Evolutionary conservation across 2,888 invertebrate genomes (phyloP).

Genomic region (Melikaiella ostensackeni): DNA sequence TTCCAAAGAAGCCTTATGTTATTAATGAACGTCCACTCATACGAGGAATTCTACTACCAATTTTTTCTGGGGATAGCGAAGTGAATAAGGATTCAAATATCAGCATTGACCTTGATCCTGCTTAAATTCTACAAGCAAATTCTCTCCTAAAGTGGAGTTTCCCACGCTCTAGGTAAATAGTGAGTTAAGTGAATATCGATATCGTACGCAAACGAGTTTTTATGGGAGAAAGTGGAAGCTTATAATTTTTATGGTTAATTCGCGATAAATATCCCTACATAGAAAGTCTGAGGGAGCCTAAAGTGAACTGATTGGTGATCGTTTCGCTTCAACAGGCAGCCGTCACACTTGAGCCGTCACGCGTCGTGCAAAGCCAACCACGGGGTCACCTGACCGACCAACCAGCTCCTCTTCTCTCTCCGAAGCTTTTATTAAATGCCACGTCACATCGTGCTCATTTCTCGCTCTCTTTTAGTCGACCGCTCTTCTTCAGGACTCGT

Average conservation of each 20-base stretch:
- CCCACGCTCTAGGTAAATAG: constrained; percentile 21
- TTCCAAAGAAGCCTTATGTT: too few relatives aligned
- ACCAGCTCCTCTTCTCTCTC: constrained; percentile 47
- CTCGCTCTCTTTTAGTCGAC: constrained; percentile 2
- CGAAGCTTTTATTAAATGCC: constrained; percentile 61
- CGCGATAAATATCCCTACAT: constrained; percentile 19
- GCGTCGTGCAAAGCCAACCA: constrained; percentile 42
- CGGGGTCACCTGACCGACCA: constrained; percentile 52
- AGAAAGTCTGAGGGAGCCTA: constrained; percentile 47
- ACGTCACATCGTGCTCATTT: constrained; percentile 55
- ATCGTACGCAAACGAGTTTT: constrained; percentile 21
- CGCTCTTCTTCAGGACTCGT: constrained; percentile 43
- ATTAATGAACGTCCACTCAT: too few relatives aligned
- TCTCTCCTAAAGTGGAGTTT: background rate
- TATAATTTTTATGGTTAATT: constrained; percentile 5
- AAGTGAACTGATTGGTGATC: constrained; percentile 36
- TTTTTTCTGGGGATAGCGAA: background rate
- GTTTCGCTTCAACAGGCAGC: constrained; percentile 51
- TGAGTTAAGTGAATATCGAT: constrained; percentile 6
- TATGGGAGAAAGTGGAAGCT: constrained; percentile 18
- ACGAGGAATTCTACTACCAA: too few relatives aligned
- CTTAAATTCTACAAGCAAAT: constrained; percentile 7
- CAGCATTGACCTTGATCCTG: constrained; percentile 15
- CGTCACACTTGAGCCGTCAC: constrained; percentile 54
- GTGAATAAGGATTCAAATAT: constrained; percentile 8